Evolutionary conservation across 2,113 vertebrate genomes (phyloP).

Genomic region (Otus sunia): DNA sequence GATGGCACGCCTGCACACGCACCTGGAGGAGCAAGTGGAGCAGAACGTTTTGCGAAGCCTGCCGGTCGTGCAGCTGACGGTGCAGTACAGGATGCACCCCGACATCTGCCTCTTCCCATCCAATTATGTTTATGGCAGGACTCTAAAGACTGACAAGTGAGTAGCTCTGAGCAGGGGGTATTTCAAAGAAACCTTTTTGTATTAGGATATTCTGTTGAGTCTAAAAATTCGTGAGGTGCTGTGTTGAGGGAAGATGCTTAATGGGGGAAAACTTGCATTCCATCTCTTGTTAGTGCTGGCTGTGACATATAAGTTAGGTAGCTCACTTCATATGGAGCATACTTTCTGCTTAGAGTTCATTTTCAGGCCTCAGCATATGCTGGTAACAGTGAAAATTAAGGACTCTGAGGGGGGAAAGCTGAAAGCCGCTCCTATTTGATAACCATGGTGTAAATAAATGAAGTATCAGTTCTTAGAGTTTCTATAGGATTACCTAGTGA

Average conservation of each 20-base stretch:
- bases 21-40: conserved; percentile 64
- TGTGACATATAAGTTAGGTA: not conserved
- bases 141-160: conserved; percentile 77
- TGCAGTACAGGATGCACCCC: conserved; percentile 89
- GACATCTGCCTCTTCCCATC: conserved; percentile 88
- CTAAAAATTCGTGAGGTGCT: not conserved
- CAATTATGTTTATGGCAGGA: conserved; percentile 77
- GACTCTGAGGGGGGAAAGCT: not conserved
- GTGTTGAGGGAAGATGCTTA: not conserved
- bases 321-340: not conserved
- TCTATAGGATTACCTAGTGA: not conserved
- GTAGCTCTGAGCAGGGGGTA: not conserved
- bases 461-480: not conserved
- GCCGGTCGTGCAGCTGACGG: conserved; percentile 74
- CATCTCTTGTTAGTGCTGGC: not conserved
- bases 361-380: not conserved
- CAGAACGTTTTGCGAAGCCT: not conserved
- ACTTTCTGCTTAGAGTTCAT: not conserved
- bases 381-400: not conserved
- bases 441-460: not conserved
- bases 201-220: not conserved
- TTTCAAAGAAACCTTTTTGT: not conserved
- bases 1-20: conserved; percentile 79
- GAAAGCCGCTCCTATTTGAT: not conserved
- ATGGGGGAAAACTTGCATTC: not conserved